These are phyloP conservation scores for Poliocrania exsul DNA, from an alignment of 2,797 vertebrate genomes.

Conservation along the genomic window DNA sequence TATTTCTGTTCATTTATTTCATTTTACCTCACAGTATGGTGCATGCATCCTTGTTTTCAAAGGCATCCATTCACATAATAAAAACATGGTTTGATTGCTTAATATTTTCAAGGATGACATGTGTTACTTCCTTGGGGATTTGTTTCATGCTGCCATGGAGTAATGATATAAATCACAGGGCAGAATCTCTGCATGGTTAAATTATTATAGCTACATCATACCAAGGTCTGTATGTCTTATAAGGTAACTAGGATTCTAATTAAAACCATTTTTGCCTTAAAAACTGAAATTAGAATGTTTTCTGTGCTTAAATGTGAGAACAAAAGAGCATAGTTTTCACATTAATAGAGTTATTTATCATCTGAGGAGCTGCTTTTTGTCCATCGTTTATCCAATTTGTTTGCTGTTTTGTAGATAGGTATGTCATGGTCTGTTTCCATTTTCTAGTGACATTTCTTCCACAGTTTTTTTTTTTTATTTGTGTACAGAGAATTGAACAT, in stretches of 20 bases:
- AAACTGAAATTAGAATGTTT: slow-evolving; percentile 5
- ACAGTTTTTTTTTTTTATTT: neutral
- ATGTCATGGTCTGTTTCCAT: neutral
- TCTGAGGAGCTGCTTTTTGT: neutral
- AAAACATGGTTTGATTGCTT: slow-evolving; percentile 58
- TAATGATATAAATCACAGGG: slow-evolving; percentile 37
- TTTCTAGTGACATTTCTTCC: slow-evolving; percentile 1
- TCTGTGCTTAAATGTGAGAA: slow-evolving; percentile 8
- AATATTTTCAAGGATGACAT: slow-evolving; percentile 61
- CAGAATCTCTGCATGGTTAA: neutral
- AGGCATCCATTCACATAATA: slow-evolving; percentile 45
- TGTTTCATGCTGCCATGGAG: slow-evolving; percentile 25
- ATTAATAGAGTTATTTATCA: neutral
- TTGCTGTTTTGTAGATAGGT: neutral
- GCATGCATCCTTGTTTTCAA: slow-evolving; percentile 27
- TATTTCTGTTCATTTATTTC: slow-evolving; percentile 80
- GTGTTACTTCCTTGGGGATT: slow-evolving; percentile 49
- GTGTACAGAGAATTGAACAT: neutral
- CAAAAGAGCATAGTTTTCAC: neutral
- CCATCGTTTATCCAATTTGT: neutral
- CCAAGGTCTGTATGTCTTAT: neutral
- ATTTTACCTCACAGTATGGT: slow-evolving; percentile 41
- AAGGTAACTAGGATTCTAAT: slow-evolving; percentile 15
- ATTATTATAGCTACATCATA: neutral
- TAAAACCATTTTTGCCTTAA: slow-evolving; percentile 43